phyloP scores from a whole-genome alignment of 1,140 invertebrate species.

The Drosophila pachea region DNA sequence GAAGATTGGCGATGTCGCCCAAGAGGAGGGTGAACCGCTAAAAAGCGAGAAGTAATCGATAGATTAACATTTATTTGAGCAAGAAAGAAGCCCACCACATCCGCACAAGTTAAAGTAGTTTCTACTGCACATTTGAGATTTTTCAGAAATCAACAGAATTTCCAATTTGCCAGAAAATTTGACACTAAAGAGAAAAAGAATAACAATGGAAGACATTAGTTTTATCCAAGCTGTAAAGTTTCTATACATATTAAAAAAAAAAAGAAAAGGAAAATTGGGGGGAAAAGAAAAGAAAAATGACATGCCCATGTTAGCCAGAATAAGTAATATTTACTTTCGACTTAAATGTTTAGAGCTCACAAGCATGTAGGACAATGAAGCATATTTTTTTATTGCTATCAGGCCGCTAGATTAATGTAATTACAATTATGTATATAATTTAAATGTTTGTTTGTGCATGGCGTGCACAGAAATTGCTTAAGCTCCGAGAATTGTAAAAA shows the following conservation, averaged over 20 bases:
- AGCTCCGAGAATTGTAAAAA: constrained; percentile 20
- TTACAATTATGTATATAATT: constrained; percentile 48
- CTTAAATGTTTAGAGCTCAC: not conserved
- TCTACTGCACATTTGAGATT: constrained; percentile 63
- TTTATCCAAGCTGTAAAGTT: constrained; percentile 57
- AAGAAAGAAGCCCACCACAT: constrained; percentile 44
- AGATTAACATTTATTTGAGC: constrained; percentile 12
- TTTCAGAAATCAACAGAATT: constrained; percentile 17
- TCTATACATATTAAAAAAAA: constrained; percentile 30
- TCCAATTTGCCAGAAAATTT: constrained; percentile 12
- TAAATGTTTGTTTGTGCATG: constrained; percentile 53
- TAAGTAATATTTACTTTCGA: constrained; percentile 74
- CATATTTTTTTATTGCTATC: constrained; percentile 31
- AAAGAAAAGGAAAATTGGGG: constrained; percentile 32
- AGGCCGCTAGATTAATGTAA: constrained; percentile 27
- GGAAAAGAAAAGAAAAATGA: constrained; percentile 15
- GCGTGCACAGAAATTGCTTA: constrained; percentile 31
- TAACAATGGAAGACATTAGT: constrained; percentile 63
- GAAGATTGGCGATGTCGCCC: constrained; percentile 53
- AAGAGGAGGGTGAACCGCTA: constrained; percentile 75
- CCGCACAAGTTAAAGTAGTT: constrained; percentile 72
- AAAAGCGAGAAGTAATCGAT: constrained; percentile 61
- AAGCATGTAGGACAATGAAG: constrained; percentile 21
- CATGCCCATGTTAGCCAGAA: constrained; percentile 53
- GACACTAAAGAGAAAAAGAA: constrained; percentile 20